These are phyloP conservation scores for Boloria euphrosyne DNA, from an alignment of 2,888 invertebrate species.

Conservation along the genomic window DNA sequence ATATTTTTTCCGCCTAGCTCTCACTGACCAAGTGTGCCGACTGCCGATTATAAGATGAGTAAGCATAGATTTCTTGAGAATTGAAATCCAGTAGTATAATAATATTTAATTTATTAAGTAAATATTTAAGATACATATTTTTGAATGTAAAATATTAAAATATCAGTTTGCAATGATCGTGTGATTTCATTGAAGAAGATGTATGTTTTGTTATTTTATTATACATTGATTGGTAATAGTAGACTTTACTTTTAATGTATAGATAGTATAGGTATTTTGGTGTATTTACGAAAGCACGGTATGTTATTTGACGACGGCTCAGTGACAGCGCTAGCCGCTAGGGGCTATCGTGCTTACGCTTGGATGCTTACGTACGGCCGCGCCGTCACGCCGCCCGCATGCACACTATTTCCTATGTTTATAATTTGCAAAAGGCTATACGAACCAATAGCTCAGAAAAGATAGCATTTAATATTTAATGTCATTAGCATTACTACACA, in stretches of 20 bases:
- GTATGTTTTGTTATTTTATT: too few relatives aligned
- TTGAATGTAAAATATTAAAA: too few relatives aligned
- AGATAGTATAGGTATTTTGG: constrained; percentile 13
- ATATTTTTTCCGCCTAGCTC: too few relatives aligned
- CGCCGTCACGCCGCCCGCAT: constrained; percentile 44
- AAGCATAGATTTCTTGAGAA: too few relatives aligned
- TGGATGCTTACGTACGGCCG: constrained; percentile 50
- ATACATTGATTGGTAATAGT: not conserved
- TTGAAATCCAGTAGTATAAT: too few relatives aligned
- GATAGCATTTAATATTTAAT: constrained; percentile 15
- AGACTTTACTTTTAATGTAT: not conserved
- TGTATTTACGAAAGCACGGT: constrained; percentile 26
- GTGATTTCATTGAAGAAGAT: too few relatives aligned
- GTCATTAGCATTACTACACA: not conserved
- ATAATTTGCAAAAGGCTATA: constrained; percentile 27
- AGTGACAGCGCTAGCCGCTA: constrained; percentile 49
- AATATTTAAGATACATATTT: too few relatives aligned
- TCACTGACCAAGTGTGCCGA: too few relatives aligned
- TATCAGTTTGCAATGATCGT: too few relatives aligned
- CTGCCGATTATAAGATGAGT: too few relatives aligned
- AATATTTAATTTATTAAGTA: too few relatives aligned
- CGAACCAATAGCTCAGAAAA: constrained; percentile 13
- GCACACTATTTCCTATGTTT: constrained; percentile 45
- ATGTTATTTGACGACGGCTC: constrained; percentile 46
- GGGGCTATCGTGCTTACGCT: constrained; percentile 61